These are phyloP conservation scores for Pangasianodon hypophthalmus DNA, from an alignment of 2,113 vertebrate species.

Conservation along the genomic window DNA sequence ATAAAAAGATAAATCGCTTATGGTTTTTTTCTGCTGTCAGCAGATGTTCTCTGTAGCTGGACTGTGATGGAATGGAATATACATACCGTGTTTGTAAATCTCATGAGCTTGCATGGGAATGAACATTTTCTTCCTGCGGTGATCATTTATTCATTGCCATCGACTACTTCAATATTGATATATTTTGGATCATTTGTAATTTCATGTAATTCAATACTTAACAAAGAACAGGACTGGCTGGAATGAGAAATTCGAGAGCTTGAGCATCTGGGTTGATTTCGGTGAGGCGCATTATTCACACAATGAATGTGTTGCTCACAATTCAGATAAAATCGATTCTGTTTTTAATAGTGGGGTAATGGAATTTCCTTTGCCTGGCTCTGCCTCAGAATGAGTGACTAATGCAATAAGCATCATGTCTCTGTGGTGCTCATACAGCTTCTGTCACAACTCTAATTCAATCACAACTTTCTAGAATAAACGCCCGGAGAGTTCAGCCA, in stretches of 20 bases:
- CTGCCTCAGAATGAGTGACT: slow-evolving; percentile 51
- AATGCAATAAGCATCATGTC: slow-evolving; percentile 54
- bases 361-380: slow-evolving; percentile 47
- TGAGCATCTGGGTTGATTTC: slow-evolving; percentile 26
- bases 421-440: slow-evolving; percentile 45
- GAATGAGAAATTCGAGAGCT: slow-evolving; percentile 18
- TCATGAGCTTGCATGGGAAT: slow-evolving; percentile 15
- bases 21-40: not conserved
- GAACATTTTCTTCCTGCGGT: not conserved
- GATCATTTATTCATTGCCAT: slow-evolving; percentile 33
- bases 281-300: slow-evolving; percentile 29
- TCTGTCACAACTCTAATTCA: slow-evolving; percentile 52
- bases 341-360: slow-evolving; percentile 56
- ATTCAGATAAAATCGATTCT: slow-evolving; percentile 49
- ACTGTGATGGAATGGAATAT: not conserved
- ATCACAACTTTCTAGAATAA: slow-evolving; percentile 46
- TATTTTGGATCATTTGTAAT: slow-evolving; percentile 44
- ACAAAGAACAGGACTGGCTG: slow-evolving; percentile 6
- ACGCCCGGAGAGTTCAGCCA: slow-evolving; percentile 16
- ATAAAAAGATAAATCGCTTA: slow-evolving; percentile 31
- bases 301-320: slow-evolving; percentile 46
- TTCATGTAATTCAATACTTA: slow-evolving; percentile 43
- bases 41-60: slow-evolving; percentile 28
- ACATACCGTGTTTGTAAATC: slow-evolving; percentile 8
- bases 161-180: slow-evolving; percentile 41